Evolutionary conservation across 2,888 invertebrate genomes (phyloP), one percentile per base, ranked within the genome.

Genomic region (Orthosia incerta): DNA sequence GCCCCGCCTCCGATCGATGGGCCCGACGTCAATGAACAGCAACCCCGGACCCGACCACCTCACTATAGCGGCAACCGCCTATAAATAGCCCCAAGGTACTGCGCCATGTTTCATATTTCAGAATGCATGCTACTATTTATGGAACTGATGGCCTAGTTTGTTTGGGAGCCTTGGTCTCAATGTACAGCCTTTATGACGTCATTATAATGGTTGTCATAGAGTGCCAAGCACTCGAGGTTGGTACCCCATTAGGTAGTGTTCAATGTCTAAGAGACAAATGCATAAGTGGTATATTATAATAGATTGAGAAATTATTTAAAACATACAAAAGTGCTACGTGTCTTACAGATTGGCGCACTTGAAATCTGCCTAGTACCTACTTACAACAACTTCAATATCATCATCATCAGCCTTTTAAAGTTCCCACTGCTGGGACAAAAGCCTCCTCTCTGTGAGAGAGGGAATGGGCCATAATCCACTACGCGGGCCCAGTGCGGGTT

Each of bases 11-110:
- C 86, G 94, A 95, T 95, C 95, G 93, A 95, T 95, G 88, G 78
- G 76, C 87, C 87, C 90, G 89, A 91, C 95, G 91, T 95, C 95
- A 95, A 95, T 95, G 94, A 90, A 92, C 74, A 89, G 86, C 88
- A 87, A 83, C 89, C 88, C 89, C 81, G 87, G 84, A 80, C 84
- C 88, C 89, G 87, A 88, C 83, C 86, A 79, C 88, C 71, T 85
- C 82, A 83, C 82, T 86, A 83, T 79, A 71, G 69, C 71, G 53
- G 66, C 71, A 76, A 74, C 76, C 23, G 77, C 69, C 92, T 94
- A 93, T 90, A 92, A 93, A 94, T 94, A 94, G 91, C 76, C 84
- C 84, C 88, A 90, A 92, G 91, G 90, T 89, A 83, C 79, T 86
- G 77, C 74, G 75, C 80, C 64, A 80, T 63, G 71, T 71, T 79